A percentile compares a stretch with the other conserved stretches of the same genome.
These are phyloP conservation scores for Drosophila novamexicana DNA, from an alignment of 1,140 invertebrate species.

Conservation along the genomic window DNA sequence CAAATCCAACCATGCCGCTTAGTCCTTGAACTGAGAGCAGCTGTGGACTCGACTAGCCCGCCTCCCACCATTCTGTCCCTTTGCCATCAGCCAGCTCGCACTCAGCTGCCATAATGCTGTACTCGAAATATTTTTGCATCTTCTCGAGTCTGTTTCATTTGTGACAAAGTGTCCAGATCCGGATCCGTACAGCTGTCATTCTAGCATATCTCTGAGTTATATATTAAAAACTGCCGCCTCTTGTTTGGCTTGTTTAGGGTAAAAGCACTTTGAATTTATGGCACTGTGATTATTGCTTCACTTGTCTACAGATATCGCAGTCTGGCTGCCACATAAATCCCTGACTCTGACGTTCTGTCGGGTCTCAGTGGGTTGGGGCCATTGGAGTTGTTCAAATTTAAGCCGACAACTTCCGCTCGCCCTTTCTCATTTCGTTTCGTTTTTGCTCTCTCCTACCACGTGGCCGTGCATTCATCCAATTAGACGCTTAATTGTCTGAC, in stretches of 20 bases:
- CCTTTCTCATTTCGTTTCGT: background rate
- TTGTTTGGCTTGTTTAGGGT: conserved; percentile 15
- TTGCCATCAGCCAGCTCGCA: background rate
- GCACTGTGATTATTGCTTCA: conserved; percentile 77
- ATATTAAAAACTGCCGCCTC: conserved; percentile 76
- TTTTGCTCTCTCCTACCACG: conserved; percentile 34
- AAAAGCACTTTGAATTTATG: conserved; percentile 68
- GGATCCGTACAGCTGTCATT: conserved; percentile 58
- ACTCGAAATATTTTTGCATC: conserved; percentile 75
- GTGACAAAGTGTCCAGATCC: conserved; percentile 73
- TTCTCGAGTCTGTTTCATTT: conserved; percentile 60
- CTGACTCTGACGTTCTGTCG: conserved; percentile 47
- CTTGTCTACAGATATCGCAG: conserved; percentile 68
- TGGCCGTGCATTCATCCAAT: conserved; percentile 76
- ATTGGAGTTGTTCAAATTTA: conserved; percentile 44
- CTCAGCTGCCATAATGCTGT: conserved; percentile 52
- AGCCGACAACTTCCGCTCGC: conserved; percentile 39
- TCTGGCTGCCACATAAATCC: conserved; percentile 64
- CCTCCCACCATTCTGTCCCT: background rate
- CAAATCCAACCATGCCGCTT: conserved; percentile 56
- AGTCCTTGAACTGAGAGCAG: conserved; percentile 60
- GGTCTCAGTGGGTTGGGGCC: conserved; percentile 19
- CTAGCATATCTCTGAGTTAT: conserved; percentile 73
- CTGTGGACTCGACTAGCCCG: conserved; percentile 8
- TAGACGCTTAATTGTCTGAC: conserved; percentile 83